phyloP scores from a whole-genome alignment of 2,797 vertebrate species.

The Myiothlypis coronata region DNA sequence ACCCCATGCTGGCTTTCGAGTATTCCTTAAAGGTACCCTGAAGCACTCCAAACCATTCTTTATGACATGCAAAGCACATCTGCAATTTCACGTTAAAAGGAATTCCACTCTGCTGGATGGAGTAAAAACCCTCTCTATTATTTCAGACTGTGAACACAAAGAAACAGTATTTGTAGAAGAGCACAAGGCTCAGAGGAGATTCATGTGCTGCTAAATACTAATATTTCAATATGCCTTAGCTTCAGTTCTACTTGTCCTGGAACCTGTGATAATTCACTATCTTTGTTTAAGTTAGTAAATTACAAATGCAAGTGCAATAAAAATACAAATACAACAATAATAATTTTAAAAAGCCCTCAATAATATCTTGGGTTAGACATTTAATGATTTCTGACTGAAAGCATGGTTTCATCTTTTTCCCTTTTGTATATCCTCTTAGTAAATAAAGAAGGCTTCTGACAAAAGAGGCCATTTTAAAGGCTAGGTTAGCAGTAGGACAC shows the following conservation, averaged over 20 bases:
- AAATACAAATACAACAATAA: not conserved
- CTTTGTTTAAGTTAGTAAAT: not conserved
- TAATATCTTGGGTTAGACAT: not conserved
- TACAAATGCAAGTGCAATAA: not conserved
- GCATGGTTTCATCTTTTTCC: not conserved
- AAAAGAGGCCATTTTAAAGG: not conserved
- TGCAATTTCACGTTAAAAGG: not conserved
- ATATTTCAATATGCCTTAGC: not conserved
- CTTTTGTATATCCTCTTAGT: not conserved
- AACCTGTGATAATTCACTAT: not conserved
- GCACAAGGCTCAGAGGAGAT: not conserved
- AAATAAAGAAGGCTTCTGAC: not conserved
- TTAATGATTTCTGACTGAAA: not conserved
- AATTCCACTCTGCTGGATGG: not conserved
- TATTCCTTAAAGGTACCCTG: not conserved
- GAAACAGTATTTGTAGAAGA: not conserved
- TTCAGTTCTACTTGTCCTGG: not conserved
- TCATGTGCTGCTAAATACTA: not conserved
- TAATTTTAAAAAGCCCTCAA: fast-evolving
- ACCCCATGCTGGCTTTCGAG: fast-evolving
- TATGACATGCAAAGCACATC: not conserved
- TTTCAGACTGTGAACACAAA: not conserved
- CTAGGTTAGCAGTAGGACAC: not conserved
- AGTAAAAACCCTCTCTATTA: not conserved
- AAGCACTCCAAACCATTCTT: not conserved